Base-by-base conservation (phyloP, 2,888 invertebrate genomes). In the Lasioglossum calceatum region DNA sequence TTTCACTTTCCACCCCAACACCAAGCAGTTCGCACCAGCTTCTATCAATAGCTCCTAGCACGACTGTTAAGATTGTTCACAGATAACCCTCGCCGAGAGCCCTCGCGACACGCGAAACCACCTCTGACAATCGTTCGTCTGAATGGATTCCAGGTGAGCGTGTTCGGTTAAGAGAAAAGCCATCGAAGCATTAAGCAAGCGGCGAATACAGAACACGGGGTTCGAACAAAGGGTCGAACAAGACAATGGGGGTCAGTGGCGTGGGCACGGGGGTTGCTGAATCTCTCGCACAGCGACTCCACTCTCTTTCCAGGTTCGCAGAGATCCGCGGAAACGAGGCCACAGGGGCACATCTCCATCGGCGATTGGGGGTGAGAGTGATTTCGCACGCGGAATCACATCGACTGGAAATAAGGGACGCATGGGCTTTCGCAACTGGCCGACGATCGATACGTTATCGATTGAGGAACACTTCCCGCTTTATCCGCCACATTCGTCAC, bases 61-160 rank as follows among this genome's bases (percentile, higher is more conserved):
- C 61, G 27, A 64, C 27, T 27, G 61, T 64, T 16, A 32, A 64
- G 61, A 64, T 64, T 12, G 32, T 7, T 5, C 16, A 16, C 14
- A 64, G 61, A 64, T 64, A 27, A 32, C 16, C 27, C 61, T 12
- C n/a, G 1, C 19, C 58, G 12, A 4, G 47, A n/a, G 4, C n/a
- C 61, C 12, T 32, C 32, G 32, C 61, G 61, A 64, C 61, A 32
- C 61, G 61, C 61, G 61, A 64, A 64, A 32, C 61, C 27, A 4
- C 27, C 27, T 58, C 58, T 14, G 2, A 64, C 61, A 32, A 32
- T 16, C 27, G 61, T 23, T 27, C 61, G 14, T 32, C 61, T 16
- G 58, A 72, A 72, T 72, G 72, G 72, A 44, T 27, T 72, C 72
- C 72, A 72, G 44, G 72, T 44, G 72, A 72, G 16, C 44, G 72